phyloP scores from a whole-genome alignment of 2,797 vertebrate species.

The Sebastes iracundus region DNA sequence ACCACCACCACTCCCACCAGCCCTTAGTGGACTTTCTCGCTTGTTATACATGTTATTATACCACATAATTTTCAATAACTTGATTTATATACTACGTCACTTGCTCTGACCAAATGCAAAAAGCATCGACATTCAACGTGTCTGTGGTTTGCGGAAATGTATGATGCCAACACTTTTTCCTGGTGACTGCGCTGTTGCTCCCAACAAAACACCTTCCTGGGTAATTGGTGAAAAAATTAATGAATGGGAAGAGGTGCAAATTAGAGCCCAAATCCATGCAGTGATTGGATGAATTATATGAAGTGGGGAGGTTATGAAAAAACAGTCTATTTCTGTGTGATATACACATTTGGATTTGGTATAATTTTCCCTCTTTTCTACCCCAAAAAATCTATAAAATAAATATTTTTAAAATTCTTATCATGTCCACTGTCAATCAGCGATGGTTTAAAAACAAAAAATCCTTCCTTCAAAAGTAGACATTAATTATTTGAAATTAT shows the following conservation, averaged over 20 bases:
- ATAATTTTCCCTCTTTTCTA: not conserved
- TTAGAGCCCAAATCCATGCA: no score
- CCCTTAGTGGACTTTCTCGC: no score
- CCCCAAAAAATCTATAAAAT: not conserved
- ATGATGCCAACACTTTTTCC: no score
- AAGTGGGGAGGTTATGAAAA: not conserved
- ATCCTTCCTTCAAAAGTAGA: constrained; percentile 7
- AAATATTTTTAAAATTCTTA: constrained; percentile 1
- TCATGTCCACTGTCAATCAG: not conserved
- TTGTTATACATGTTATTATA: no score
- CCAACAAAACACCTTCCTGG: not conserved
- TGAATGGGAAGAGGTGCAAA: not conserved
- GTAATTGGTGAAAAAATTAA: not conserved
- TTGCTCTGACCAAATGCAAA: not conserved
- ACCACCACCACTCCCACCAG: no score
- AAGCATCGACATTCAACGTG: not conserved
- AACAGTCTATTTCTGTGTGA: not conserved
- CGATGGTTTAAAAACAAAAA: not conserved
- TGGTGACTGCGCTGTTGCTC: no score
- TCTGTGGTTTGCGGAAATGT: not conserved
- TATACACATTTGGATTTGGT: not conserved
- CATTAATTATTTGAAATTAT: constrained; percentile 12
- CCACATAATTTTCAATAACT: no score
- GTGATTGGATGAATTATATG: no score
- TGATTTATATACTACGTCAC: no score